Conservation (phyloP, 2,797 vertebrate species). For the Micromesistius poutassou region DNA sequence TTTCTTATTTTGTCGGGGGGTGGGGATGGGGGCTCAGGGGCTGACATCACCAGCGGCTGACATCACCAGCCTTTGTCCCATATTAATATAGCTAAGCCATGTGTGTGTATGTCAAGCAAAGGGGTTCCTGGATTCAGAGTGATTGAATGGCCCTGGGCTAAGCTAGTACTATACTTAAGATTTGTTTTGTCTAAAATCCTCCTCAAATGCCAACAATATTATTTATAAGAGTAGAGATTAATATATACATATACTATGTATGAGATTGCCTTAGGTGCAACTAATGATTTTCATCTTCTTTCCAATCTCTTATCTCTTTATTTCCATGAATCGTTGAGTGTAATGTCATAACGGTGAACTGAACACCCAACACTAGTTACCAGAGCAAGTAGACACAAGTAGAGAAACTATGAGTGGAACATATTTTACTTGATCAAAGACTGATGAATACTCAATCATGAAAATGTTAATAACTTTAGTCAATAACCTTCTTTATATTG, state of each 20-base stretch:
- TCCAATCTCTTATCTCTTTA: not conserved
- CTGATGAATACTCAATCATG: not conserved
- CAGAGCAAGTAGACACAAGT: not conserved
- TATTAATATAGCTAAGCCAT: not conserved
- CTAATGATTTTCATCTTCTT: not conserved
- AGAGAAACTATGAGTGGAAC: not conserved
- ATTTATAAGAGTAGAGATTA: not conserved
- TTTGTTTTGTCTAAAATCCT: no score
- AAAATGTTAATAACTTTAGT: not conserved
- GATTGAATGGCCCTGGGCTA: not conserved
- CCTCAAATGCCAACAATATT: no score
- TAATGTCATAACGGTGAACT: not conserved
- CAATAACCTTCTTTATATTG: not conserved
- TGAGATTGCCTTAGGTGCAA: not conserved
- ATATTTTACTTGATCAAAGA: not conserved
- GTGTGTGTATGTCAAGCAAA: not conserved
- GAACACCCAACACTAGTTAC: not conserved
- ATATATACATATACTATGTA: not conserved
- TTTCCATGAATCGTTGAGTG: not conserved
- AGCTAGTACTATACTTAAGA: no score
- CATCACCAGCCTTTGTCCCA: not conserved
- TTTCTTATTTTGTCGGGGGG: not conserved
- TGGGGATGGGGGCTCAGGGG: no score
- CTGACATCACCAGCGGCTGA: not conserved
- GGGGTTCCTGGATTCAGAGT: not conserved